These are phyloP conservation scores for Catharus ustulatus DNA, from an alignment of 2,797 vertebrate species.

Conservation along the genomic window DNA sequence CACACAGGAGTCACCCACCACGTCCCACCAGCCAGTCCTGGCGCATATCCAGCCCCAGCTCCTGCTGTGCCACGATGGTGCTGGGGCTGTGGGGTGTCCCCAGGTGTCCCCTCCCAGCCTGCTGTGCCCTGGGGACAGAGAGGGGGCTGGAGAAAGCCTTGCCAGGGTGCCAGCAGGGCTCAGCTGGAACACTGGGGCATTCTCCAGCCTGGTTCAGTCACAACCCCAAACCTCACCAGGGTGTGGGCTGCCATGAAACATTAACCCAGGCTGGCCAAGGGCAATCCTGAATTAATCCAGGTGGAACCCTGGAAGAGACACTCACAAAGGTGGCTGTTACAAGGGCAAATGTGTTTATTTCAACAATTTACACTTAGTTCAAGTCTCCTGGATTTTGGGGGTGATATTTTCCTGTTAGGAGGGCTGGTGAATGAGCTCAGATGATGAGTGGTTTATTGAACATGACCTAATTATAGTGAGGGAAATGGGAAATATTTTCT, in stretches of 20 bases:
- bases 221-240: accelerated
- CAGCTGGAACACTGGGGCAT: accelerated
- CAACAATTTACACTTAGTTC: neutral
- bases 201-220: neutral
- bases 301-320: neutral
- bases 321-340: neutral
- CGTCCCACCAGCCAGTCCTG: accelerated
- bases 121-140: no score
- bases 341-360: neutral
- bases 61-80: accelerated
- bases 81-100: neutral
- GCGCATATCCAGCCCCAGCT: neutral
- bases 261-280: neutral
- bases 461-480: neutral
- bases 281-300: neutral
- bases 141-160: accelerated
- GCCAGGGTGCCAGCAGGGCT: neutral
- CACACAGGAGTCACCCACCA: no score
- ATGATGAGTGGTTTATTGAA: neutral
- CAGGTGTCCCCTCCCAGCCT: accelerated
- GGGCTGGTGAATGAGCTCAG: neutral
- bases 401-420: neutral
- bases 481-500: neutral
- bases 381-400: neutral
- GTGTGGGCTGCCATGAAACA: accelerated